Conservation (phyloP, 2,113 vertebrate genomes). For the Petrocephalus microphthalmus region DNA sequence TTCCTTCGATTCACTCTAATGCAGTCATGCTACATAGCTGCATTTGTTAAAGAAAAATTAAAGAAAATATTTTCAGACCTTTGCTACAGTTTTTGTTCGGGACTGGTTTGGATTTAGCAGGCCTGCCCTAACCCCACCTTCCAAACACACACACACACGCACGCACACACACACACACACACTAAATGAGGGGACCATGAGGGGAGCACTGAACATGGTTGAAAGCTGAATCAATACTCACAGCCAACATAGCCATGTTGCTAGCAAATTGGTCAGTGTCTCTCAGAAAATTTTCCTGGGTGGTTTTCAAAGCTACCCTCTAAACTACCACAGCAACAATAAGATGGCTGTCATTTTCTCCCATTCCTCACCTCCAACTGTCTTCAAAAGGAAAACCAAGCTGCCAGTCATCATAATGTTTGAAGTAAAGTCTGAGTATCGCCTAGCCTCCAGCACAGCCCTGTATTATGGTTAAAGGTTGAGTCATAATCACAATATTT, state of each 20-base stretch:
- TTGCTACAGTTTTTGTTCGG: neutral
- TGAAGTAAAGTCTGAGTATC: conserved; percentile 25
- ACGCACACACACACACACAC: conserved; percentile 9
- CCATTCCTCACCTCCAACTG: conserved; percentile 26
- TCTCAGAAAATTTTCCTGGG: conserved; percentile 37
- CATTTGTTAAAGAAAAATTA: neutral
- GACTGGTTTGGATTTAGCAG: conserved; percentile 16
- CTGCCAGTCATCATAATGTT: conserved; percentile 28
- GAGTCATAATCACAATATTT: conserved; percentile 58
- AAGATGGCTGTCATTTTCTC: conserved; percentile 28
- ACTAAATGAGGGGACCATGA: conserved; percentile 60
- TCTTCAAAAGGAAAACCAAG: conserved; percentile 37
- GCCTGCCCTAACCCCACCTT: conserved; percentile 31
- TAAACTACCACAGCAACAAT: conserved; percentile 28
- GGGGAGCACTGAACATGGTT: conserved; percentile 43
- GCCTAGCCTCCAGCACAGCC: conserved; percentile 20
- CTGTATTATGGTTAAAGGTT: conserved; percentile 51
- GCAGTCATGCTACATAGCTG: conserved; percentile 17
- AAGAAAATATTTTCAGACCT: neutral
- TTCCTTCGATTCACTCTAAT: conserved; percentile 25
- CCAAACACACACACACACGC: neutral
- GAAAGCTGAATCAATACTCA: conserved; percentile 48
- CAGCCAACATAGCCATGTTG: conserved; percentile 53
- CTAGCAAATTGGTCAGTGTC: conserved; percentile 49
- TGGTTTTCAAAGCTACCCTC: conserved; percentile 34